Conservation (phyloP, 2,888 invertebrate species). For the Mimumesa dahlbomi region DNA sequence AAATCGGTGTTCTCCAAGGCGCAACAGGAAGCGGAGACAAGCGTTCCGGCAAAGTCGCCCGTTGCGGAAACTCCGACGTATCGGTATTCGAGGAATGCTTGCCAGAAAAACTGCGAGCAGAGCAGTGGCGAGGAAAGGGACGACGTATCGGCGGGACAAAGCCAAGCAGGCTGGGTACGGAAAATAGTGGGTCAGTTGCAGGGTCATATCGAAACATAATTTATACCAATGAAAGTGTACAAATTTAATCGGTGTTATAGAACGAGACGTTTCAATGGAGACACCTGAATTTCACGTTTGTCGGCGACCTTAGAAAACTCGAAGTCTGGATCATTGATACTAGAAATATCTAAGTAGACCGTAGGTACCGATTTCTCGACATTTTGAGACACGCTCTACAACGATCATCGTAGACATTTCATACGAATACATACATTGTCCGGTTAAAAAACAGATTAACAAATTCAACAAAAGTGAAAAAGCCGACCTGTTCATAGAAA, state of each 20-base stretch:
- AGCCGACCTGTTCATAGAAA: too few species aligned
- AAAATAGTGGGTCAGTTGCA: conserved; percentile 78
- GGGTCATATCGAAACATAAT: conserved; percentile 73
- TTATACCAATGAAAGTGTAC: conserved; percentile 54
- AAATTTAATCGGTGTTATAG: conserved; percentile 27
- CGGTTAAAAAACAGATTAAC: too few species aligned
- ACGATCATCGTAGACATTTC: too few species aligned
- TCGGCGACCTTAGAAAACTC: background rate
- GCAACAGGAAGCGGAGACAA: conserved; percentile 30
- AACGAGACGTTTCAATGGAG: background rate
- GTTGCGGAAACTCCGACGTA: conserved; percentile 6
- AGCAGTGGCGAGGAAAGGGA: conserved; percentile 61
- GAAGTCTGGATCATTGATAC: background rate
- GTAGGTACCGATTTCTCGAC: too few species aligned
- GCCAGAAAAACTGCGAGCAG: conserved; percentile 2
- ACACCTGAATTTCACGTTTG: conserved; percentile 25
- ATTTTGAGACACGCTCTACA: too few species aligned
- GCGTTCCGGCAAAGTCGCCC: background rate
- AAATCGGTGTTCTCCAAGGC: conserved; percentile 42
- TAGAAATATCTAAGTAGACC: background rate
- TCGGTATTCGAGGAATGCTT: conserved; percentile 8
- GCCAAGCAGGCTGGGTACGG: conserved; percentile 78
- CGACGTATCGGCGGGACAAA: conserved; percentile 77
- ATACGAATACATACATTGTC: background rate
- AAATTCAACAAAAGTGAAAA: too few species aligned